phyloP scores from a whole-genome alignment of 2,888 invertebrate genomes.

The Coleophora deauratella region DNA sequence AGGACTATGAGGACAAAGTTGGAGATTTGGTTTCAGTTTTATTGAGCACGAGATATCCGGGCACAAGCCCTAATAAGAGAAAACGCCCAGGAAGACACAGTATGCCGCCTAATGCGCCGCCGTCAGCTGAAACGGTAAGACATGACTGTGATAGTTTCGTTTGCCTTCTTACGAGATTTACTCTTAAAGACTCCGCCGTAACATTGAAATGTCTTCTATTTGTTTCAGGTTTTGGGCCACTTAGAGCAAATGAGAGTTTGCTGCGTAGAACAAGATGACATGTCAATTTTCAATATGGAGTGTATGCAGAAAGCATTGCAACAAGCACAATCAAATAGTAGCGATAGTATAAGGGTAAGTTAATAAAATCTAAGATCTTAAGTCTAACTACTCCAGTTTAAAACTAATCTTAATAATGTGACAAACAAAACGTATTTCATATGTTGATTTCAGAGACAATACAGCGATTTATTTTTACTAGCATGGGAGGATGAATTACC shows the following conservation, averaged over 20 bases:
- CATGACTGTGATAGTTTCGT: neutral
- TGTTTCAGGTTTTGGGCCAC: conserved; percentile 85
- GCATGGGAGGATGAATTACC: conserved; percentile 91
- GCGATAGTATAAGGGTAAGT: conserved; percentile 85
- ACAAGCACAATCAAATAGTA: conserved; percentile 89
- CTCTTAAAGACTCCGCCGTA: too few species aligned
- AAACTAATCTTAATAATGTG: too few species aligned
- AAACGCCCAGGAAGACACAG: conserved; percentile 87
- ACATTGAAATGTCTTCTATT: conserved; percentile 7
- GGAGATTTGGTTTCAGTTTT: conserved; percentile 86
- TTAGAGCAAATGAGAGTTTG: conserved; percentile 90
- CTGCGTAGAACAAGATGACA: conserved; percentile 79
- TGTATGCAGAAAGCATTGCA: conserved; percentile 93
- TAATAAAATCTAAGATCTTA: conserved; percentile 1
- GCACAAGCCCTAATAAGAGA: conserved; percentile 92
- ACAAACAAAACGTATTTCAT: neutral
- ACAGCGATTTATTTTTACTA: conserved; percentile 90
- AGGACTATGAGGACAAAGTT: conserved; percentile 91
- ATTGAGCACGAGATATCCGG: conserved; percentile 87
- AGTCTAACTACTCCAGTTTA: too few species aligned
- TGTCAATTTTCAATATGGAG: conserved; percentile 89
- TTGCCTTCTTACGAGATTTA: too few species aligned
- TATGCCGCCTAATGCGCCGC: conserved; percentile 79
- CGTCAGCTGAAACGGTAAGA: conserved; percentile 83
- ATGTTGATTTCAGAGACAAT: conserved; percentile 79